These are phyloP conservation scores for Nothocercus julius DNA, from an alignment of 2,113 vertebrate genomes.

Conservation along the genomic window DNA sequence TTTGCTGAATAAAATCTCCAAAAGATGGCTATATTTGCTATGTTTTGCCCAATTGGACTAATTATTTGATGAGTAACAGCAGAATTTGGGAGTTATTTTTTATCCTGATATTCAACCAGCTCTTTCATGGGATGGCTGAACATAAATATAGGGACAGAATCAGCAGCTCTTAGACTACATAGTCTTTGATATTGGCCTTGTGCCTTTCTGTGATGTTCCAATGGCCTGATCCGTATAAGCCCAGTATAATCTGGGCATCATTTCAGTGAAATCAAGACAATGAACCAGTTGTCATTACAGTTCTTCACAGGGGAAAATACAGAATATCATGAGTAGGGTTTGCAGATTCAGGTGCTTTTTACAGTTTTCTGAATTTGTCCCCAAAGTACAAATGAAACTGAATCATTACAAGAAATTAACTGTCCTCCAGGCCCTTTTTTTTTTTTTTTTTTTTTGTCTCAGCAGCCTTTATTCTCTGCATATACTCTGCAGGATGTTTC, in stretches of 20 bases:
- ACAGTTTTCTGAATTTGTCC: not conserved
- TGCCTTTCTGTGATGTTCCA: not conserved
- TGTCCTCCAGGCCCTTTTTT: not conserved
- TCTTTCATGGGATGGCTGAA: not conserved
- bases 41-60: not conserved
- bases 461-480: not conserved
- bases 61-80: not conserved
- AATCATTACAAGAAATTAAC: not conserved
- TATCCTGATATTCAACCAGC: not conserved
- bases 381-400: not conserved
- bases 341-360: not conserved
- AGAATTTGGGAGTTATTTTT: not conserved
- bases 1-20: not conserved
- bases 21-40: not conserved
- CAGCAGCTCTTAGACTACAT: not conserved
- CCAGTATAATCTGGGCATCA: not conserved
- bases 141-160: not conserved
- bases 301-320: not conserved
- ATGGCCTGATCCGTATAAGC: not conserved
- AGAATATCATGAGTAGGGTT: not conserved
- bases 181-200: not conserved
- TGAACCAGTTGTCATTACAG: not conserved
- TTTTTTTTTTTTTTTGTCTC: no score
- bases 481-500: not conserved
- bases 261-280: not conserved